Evolutionary conservation across 2,888 invertebrate genomes (phyloP), one percentile per base, ranked within the genome.

Genomic region (Drosophila atroscutellata): DNA sequence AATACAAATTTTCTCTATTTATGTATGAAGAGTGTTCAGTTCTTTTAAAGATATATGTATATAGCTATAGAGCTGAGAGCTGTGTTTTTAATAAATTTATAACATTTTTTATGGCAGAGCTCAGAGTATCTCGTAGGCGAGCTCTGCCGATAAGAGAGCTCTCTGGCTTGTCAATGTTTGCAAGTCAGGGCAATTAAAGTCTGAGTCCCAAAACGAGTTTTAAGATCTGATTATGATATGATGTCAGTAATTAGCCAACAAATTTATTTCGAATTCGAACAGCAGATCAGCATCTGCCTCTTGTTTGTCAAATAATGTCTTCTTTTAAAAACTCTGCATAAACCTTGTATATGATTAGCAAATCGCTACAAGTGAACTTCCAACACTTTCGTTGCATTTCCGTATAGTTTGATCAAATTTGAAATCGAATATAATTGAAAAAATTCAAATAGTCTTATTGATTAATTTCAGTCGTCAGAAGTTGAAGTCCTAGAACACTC

Each of bases 141-240:
- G 20, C 15, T 24, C 13, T 8, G 0, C 3, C 20, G 3, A 24
- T 2, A 15, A 8, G 3, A 8, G 3, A 24, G 1, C 8, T n/a
- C 18, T 24, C 6, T n/a, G 24, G 42, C 15, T 66, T 28, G 20
- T 9, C 26, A 50, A 65, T 20, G 20, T 20, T 39, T 51, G 34
- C 20, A 37, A 30, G 20, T 26, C 5, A 34, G 52, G 52, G 32
- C 18, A 36, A 24, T 30, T 24, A 45, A 18, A 18, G 9, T 32
- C 20, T 1, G 30, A 13, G 11, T 18, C 32, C 15, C 24, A 66
- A 66, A 67, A 45, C 36, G 11, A 45, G 68, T 45, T 66, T 24
- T 47, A 32, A 24, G 30, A 24, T 68, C 68, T 18, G 24, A 18
- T 54, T 66, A 36, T 18, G n/a, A 30, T 45, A 36, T 66, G n/a